phyloP scores from a whole-genome alignment of 2,888 invertebrate genomes.

The Lycia hirtaria region DNA sequence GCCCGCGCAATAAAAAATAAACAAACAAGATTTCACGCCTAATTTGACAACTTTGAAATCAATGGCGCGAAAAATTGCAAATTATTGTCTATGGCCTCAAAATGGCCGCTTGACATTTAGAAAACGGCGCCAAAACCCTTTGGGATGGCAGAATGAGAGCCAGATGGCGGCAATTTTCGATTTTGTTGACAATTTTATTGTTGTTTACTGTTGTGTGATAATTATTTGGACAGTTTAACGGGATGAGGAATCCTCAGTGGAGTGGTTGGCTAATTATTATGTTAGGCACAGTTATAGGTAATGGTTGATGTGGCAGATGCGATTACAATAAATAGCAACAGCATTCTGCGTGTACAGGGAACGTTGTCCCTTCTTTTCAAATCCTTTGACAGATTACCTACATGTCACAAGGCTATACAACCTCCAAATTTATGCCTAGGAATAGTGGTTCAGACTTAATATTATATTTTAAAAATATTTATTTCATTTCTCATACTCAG shows the following conservation, averaged over 20 bases:
- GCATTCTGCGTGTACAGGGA: too few species aligned
- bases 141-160: conserved; percentile 70
- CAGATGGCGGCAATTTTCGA: conserved; percentile 80
- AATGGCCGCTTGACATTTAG: conserved; percentile 75
- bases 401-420: too few species aligned
- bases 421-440: too few species aligned
- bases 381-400: too few species aligned
- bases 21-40: conserved; percentile 60
- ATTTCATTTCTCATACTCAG: too few species aligned
- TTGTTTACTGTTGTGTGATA: conserved; percentile 75
- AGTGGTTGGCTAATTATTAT: conserved; percentile 22
- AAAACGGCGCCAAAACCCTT: conserved; percentile 79
- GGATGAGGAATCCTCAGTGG: conserved; percentile 16
- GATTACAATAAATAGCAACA: conserved; percentile 1
- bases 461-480: too few species aligned
- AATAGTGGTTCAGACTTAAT: too few species aligned
- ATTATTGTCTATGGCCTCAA: conserved; percentile 72
- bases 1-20: conserved; percentile 39
- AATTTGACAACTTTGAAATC: conserved; percentile 74
- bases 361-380: too few species aligned
- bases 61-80: conserved; percentile 82
- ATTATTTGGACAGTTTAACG: conserved; percentile 68
- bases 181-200: conserved; percentile 77
- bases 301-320: conserved; percentile 4
- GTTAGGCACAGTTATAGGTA: conserved; percentile 18